A percentile compares a stretch with the other conserved stretches of the same genome.
Conservation (phyloP, 2,888 invertebrate genomes). For the Cheilosia soror region DNA sequence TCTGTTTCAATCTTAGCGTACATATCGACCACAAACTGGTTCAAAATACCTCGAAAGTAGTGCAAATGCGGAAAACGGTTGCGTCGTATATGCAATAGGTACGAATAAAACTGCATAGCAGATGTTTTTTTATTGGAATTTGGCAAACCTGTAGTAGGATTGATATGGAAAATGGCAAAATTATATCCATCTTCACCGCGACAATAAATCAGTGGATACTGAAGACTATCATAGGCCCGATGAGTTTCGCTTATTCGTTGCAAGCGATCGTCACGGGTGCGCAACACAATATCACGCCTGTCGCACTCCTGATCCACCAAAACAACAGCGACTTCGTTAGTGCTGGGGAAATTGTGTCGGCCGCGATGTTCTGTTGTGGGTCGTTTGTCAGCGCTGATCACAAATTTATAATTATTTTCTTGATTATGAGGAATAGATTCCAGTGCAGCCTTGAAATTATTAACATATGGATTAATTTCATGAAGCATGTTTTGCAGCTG, state of each 20-base stretch:
- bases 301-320: constrained; percentile 2
- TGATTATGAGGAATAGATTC: background rate
- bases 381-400: background rate
- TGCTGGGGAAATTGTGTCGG: background rate
- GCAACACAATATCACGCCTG: constrained; percentile 1
- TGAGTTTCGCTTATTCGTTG: constrained; percentile 8
- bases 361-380: background rate
- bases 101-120: background rate
- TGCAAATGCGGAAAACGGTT: background rate
- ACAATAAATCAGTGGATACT: constrained; percentile 13
- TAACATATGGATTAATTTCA: background rate
- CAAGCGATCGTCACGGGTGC: background rate
- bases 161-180: background rate
- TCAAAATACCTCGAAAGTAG: background rate
- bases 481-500: background rate
- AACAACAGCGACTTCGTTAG: background rate
- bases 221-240: constrained; percentile 2
- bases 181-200: constrained; percentile 6
- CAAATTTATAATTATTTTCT: background rate
- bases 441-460: background rate
- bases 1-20: constrained; percentile 10
- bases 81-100: background rate
- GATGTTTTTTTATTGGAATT: background rate
- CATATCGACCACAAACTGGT: background rate
- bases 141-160: background rate